A percentile compares a stretch with the other conserved stretches of the same genome.
phyloP scores from a whole-genome alignment of 2,888 invertebrate species.

The Pseudococcus jackbeardsleyi region DNA sequence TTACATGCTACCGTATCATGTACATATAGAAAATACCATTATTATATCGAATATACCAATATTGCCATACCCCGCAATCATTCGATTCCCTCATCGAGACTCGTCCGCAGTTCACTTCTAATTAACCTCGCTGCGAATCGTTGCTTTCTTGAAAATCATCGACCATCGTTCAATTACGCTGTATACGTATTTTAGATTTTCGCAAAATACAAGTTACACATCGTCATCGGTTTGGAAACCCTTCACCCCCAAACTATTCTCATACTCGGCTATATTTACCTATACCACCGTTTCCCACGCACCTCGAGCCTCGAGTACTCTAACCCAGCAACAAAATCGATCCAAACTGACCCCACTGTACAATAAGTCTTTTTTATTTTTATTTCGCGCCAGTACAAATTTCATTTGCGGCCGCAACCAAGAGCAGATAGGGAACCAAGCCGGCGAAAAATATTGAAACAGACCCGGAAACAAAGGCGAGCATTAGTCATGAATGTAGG shows the following conservation, averaged over 20 bases:
- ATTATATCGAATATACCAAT: background rate
- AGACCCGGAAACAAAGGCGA: conserved; percentile 2
- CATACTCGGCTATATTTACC: background rate
- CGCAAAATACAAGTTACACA: background rate
- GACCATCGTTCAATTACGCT: background rate
- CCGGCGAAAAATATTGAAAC: background rate
- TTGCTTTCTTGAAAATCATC: background rate
- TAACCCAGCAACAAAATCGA: conserved; percentile 13
- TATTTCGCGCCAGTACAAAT: background rate
- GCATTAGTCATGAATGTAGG: background rate
- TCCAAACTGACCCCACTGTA: background rate
- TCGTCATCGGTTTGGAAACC: background rate
- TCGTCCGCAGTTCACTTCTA: background rate
- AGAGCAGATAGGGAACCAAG: background rate
- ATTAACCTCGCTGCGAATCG: background rate
- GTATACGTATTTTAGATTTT: background rate
- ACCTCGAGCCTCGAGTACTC: background rate
- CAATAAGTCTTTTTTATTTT: conserved; percentile 16
- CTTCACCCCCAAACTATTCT: background rate
- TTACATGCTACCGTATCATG: background rate
- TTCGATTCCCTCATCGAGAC: background rate
- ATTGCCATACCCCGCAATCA: background rate
- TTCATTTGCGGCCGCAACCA: background rate
- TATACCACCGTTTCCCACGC: background rate
- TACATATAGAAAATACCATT: background rate